Percentiles rank a stretch among this genome's conserved stretches.
Evolutionary conservation across 2,113 vertebrate genomes (phyloP).

Genomic region (Corythornis vintsioides): DNA sequence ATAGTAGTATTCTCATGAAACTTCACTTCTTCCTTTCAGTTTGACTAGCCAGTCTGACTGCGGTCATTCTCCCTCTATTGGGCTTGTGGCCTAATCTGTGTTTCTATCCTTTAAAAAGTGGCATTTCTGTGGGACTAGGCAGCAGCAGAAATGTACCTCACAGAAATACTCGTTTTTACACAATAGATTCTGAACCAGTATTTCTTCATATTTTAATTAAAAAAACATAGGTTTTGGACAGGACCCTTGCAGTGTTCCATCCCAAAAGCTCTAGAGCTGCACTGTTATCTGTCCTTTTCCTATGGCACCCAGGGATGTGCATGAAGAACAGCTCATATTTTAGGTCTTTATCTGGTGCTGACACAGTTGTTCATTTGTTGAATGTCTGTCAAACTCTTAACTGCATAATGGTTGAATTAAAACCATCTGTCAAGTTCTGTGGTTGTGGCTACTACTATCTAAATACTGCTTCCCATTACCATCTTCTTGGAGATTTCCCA

Average conservation of each 20-base stretch:
- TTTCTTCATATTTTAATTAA: not conserved
- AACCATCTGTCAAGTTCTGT: not conserved
- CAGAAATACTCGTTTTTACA: not conserved
- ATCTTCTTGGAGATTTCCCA: not conserved
- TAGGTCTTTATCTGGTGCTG: not conserved
- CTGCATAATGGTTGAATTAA: not conserved
- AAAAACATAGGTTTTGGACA: not conserved
- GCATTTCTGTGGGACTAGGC: not conserved
- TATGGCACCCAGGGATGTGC: accelerated
- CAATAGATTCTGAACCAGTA: not conserved
- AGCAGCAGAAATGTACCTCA: not conserved
- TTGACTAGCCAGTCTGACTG: not conserved
- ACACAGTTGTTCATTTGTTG: not conserved
- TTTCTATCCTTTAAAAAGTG: not conserved
- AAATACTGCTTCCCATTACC: not conserved
- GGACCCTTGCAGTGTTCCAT: not conserved
- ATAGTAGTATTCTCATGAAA: not conserved
- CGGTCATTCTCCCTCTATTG: not conserved
- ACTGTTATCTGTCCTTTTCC: not conserved
- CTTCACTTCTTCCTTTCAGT: not conserved
- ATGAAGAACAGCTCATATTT: not conserved
- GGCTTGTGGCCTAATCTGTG: not conserved
- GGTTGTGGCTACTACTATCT: not conserved
- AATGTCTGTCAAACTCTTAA: not conserved
- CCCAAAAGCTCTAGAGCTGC: not conserved